These are phyloP conservation scores for Pyrocoelia pectoralis DNA, from an alignment of 2,888 invertebrate genomes.

Conservation along the genomic window DNA sequence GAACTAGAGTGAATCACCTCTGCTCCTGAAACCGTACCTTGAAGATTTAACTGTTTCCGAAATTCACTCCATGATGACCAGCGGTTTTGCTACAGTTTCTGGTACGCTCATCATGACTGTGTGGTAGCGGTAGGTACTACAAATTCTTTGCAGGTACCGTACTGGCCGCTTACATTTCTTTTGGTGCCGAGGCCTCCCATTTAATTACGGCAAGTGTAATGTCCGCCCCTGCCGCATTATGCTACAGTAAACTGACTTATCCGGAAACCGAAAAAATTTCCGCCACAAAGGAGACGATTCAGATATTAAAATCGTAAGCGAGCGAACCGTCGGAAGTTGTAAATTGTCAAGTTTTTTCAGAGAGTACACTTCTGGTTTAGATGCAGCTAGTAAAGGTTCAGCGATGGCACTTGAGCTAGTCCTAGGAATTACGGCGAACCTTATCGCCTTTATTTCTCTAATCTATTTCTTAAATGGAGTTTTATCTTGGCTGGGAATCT, in stretches of 20 bases:
- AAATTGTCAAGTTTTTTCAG: constrained; percentile 60
- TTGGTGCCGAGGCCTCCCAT: constrained; percentile 88
- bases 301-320: constrained; percentile 74
- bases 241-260: constrained; percentile 87
- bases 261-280: constrained; percentile 88
- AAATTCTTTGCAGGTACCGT: constrained; percentile 71
- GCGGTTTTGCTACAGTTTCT: constrained; percentile 95
- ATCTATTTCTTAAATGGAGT: constrained; percentile 85
- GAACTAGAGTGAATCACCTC: constrained; percentile 84
- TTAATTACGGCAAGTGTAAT: constrained; percentile 93
- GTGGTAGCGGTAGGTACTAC: not conserved
- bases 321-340: not conserved
- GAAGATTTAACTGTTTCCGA: constrained; percentile 88
- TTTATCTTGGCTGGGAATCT: constrained; percentile 79
- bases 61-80: constrained; percentile 91
- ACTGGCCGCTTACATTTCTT: constrained; percentile 89
- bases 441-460: constrained; percentile 91
- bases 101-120: constrained; percentile 62
- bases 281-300: constrained; percentile 79
- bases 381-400: constrained; percentile 93
- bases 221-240: constrained; percentile 94
- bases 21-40: constrained; percentile 89
- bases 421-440: constrained; percentile 87
- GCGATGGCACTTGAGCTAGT: constrained; percentile 81
- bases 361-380: constrained; percentile 82